phyloP scores from a whole-genome alignment of 1,140 invertebrate species.

The Thereuonema tuberculata region DNA sequence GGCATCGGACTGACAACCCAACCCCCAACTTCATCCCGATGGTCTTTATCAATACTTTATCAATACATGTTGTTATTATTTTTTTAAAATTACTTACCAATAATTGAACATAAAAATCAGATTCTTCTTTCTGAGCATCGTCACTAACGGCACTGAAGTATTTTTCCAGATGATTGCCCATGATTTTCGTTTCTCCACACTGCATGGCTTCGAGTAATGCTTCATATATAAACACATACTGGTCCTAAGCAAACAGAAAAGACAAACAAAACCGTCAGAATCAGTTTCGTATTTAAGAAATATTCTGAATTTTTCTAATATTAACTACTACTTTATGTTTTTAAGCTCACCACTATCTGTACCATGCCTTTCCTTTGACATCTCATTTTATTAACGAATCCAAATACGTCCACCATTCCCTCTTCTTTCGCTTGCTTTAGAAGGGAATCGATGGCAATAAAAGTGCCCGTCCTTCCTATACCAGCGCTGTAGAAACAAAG shows the following conservation, averaged over 20 bases:
- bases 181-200: slow-evolving; percentile 33
- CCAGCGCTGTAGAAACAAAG: slow-evolving; percentile 25
- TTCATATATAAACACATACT: slow-evolving; percentile 40
- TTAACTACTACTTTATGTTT: no score
- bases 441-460: slow-evolving; percentile 32
- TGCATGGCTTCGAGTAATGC: slow-evolving; percentile 34
- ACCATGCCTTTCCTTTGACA: slow-evolving; percentile 32
- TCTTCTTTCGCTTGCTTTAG: slow-evolving; percentile 26
- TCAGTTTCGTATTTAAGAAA: neutral
- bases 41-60: no score
- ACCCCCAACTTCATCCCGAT: no score
- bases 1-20: no score
- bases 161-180: slow-evolving; percentile 14
- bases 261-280: neutral
- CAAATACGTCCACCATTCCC: slow-evolving; percentile 29
- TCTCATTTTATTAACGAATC: slow-evolving; percentile 30
- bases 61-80: no score
- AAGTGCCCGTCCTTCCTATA: slow-evolving; percentile 32
- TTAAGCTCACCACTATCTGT: slow-evolving; percentile 39
- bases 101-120: neutral
- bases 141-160: slow-evolving; percentile 14
- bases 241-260: slow-evolving; percentile 29
- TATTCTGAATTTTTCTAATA: no score
- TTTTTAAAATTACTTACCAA: neutral
- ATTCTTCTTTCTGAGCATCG: neutral